Evolutionary conservation across 1,140 invertebrate genomes (phyloP).

Genomic region (Trichonephila clavipes): DNA sequence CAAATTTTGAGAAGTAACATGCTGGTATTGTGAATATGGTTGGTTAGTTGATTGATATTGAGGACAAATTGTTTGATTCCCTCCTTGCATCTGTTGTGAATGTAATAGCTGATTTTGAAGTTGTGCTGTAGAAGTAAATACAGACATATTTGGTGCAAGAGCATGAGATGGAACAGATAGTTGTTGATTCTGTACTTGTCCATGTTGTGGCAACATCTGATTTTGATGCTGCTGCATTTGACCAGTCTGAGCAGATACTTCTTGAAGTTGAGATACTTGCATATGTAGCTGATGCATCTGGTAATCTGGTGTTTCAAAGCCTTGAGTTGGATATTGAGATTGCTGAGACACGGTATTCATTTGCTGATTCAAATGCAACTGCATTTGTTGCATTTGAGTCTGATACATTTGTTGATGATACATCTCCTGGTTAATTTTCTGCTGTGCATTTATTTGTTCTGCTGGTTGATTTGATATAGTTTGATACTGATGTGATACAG

Average conservation of each 20-base stretch:
- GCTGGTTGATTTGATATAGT: constrained; percentile 22
- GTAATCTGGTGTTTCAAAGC: constrained; percentile 82
- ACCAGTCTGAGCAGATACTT: constrained; percentile 81
- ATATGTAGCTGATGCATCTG: constrained; percentile 81
- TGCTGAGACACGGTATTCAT: constrained; percentile 79
- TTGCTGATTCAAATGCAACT: constrained; percentile 78
- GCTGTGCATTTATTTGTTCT: constrained; percentile 20
- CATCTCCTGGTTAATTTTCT: constrained; percentile 57
- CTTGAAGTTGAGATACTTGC: constrained; percentile 79
- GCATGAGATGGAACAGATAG: constrained; percentile 44
- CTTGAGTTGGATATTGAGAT: constrained; percentile 81
- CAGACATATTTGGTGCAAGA: constrained; percentile 44
- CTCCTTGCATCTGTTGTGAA: constrained; percentile 68
- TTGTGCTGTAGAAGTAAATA: constrained; percentile 34
- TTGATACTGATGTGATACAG: constrained; percentile 43
- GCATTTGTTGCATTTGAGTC: constrained; percentile 78
- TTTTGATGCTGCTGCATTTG: constrained; percentile 82
- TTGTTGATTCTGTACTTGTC: constrained; percentile 34
- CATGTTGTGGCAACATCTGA: constrained; percentile 29
- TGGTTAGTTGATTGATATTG: constrained; percentile 78
- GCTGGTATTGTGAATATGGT: constrained; percentile 68
- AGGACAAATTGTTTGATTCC: constrained; percentile 76
- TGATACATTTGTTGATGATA: constrained; percentile 65
- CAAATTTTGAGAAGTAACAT: constrained; percentile 41
- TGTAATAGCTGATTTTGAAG: constrained; percentile 73